Conservation (phyloP, 2,797 vertebrate species). For the Poeciliopsis infans region DNA sequence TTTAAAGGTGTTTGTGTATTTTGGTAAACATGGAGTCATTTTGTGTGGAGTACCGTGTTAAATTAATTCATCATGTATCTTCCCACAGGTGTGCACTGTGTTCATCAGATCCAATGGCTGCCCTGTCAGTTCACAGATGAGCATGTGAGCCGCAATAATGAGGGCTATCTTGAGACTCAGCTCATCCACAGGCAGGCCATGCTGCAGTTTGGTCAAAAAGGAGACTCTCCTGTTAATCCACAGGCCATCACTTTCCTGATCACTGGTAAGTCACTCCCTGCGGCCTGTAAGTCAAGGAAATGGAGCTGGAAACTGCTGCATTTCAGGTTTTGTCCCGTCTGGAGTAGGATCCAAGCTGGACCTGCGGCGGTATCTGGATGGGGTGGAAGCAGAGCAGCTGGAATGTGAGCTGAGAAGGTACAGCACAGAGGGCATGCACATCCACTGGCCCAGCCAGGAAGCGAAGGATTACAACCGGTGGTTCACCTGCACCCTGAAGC, state of each 20-base stretch:
- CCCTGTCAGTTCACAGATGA: constrained; percentile 80
- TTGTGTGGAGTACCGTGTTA: not conserved
- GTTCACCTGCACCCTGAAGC: constrained; percentile 74
- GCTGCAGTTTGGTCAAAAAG: constrained; percentile 77
- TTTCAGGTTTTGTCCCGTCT: not conserved
- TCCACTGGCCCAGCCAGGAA: constrained; percentile 74
- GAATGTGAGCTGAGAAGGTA: constrained; percentile 78
- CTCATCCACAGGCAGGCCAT: constrained; percentile 59
- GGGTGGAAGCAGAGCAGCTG: constrained; percentile 46
- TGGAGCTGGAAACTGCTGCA: not conserved
- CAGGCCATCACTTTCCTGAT: constrained; percentile 76
- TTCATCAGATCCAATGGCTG: constrained; percentile 68
- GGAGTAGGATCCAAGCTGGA: constrained; percentile 74
- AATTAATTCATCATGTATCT: not conserved
- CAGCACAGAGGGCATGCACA: constrained; percentile 65
- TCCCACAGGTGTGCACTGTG: constrained; percentile 56
- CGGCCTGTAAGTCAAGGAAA: not conserved
- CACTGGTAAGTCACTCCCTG: constrained; percentile 58
- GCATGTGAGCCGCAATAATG: not conserved
- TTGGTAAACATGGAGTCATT: not conserved
- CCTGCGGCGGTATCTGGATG: constrained; percentile 58
- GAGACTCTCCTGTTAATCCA: constrained; percentile 67
- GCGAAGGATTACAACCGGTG: constrained; percentile 65
- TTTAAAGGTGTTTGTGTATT: not conserved
- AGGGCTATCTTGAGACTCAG: constrained; percentile 47